Conservation (phyloP, 1,140 invertebrate genomes). For the Sweltsa coloradensis region DNA sequence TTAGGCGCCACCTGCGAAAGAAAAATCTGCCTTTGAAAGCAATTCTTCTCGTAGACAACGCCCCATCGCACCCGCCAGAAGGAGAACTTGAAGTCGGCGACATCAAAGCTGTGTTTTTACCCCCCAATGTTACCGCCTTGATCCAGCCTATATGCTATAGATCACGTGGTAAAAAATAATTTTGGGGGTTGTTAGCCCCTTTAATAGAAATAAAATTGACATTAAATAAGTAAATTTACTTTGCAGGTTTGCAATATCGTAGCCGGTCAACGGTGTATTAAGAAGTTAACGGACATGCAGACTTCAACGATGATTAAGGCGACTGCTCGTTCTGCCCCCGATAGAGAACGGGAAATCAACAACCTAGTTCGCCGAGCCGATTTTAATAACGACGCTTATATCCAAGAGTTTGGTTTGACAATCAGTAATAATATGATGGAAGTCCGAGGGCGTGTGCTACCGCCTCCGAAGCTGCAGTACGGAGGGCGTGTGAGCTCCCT, state of each 20-base stretch:
- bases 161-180: too few species aligned
- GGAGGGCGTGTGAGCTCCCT: slow-evolving; percentile 86
- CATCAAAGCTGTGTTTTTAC: too few species aligned
- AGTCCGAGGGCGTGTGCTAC: slow-evolving; percentile 90
- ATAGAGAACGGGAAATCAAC: slow-evolving; percentile 96
- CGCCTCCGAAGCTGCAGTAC: slow-evolving; percentile 98
- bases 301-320: slow-evolving; percentile 99
- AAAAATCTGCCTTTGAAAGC: too few species aligned
- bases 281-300: slow-evolving; percentile 99
- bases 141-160: too few species aligned
- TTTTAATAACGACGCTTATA: slow-evolving; percentile 97
- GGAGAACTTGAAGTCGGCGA: too few species aligned
- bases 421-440: slow-evolving; percentile 99
- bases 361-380: slow-evolving; percentile 93
- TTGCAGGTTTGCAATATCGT: slow-evolving; percentile 89
- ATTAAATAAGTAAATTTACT: too few species aligned
- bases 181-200: too few species aligned
- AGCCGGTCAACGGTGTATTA: slow-evolving; percentile 97
- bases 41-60: too few species aligned
- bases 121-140: too few species aligned
- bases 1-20: too few species aligned
- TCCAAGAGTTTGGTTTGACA: slow-evolving; percentile 95
- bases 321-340: slow-evolving; percentile 93
- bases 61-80: too few species aligned
- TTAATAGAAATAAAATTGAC: too few species aligned